Conservation (phyloP, 2,797 vertebrate genomes). For the Scarus forsteni region DNA sequence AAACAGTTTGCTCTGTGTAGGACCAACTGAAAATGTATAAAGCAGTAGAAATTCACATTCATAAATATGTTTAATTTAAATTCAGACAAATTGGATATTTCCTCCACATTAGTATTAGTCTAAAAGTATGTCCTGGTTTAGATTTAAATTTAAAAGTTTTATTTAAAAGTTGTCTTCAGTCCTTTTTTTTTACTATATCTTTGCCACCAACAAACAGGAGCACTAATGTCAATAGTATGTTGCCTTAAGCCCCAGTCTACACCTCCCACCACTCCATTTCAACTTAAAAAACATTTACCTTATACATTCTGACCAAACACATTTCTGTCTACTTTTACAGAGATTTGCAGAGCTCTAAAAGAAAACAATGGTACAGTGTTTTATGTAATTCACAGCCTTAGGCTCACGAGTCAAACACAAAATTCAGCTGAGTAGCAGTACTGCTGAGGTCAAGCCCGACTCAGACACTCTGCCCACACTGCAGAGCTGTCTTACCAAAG, state of each 20-base stretch:
- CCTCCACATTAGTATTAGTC: background rate
- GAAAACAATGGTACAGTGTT: slow-evolving; percentile 39
- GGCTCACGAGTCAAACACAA: slow-evolving; percentile 60
- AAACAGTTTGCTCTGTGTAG: background rate
- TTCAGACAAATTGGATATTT: background rate
- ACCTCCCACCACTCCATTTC: background rate
- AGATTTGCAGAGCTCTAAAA: slow-evolving; percentile 24
- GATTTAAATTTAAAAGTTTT: slow-evolving; percentile 4
- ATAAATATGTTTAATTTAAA: background rate
- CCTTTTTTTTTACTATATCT: background rate
- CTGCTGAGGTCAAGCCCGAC: slow-evolving; percentile 71
- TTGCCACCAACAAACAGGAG: slow-evolving; percentile 9
- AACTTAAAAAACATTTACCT: slow-evolving; percentile 10
- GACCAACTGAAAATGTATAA: background rate
- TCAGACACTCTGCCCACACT: slow-evolving; percentile 76
- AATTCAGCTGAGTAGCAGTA: slow-evolving; percentile 69
- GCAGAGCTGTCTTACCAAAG: slow-evolving; percentile 69
- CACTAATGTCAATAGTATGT: background rate
- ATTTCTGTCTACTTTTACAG: slow-evolving; percentile 9
- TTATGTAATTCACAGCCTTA: slow-evolving; percentile 47
- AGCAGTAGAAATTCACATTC: background rate
- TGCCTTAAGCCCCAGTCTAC: slow-evolving; percentile 13
- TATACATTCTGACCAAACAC: slow-evolving; percentile 13
- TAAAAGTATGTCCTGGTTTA: background rate
- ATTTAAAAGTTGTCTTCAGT: too few relatives aligned